Evolutionary conservation across 2,797 vertebrate species (phyloP), one percentile per base, ranked within the genome.

Genomic region (Neosilurus mollespiculum): DNA sequence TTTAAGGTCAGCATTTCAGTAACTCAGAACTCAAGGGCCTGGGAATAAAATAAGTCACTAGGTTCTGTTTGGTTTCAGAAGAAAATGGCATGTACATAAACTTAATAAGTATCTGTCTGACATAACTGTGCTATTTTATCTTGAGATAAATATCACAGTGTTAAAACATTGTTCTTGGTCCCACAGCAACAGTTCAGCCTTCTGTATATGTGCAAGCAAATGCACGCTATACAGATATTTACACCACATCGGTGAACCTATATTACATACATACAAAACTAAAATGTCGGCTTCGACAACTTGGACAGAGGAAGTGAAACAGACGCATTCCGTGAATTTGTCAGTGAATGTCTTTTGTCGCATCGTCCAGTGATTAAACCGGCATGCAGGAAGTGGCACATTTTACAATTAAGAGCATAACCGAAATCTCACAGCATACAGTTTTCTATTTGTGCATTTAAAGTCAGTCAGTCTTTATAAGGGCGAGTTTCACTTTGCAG

Each of bases 231-330:
- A 86, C 82, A 86, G 73, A 82, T 20, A 89, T 86, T 77, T 82
- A 89, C 86, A 88, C 69, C 70, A 81, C 59, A 70, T 76, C 67
- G 51, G 66, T 81, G 67, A 85, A 43, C 43, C 69, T 88, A 88
- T 85, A 81, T 87, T 87, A 88, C 85, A 88, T 67, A 82, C 82
- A 86, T 83, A 88, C 82, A 86, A 84, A 85, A 84, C 84, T 78
- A 76, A 70, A 34, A 61, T 59, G 81, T 80, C 62, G 64, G 71
- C 61, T 62, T 43, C 22, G 9, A 16, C 75, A 61, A 49, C 75
- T 24, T 69, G 1, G 71, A 83, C 81, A 37, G 62, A 80, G 78
- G 73, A 30, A 54, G 24, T 83, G 67, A 37, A 70, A 81, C 54
- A 51, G 58, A 59, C 61, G 43, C 22, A 43, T 77, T 61, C 10